Evolutionary conservation across 2,888 invertebrate genomes (phyloP).

Genomic region (Spilosoma lubricipeda): DNA sequence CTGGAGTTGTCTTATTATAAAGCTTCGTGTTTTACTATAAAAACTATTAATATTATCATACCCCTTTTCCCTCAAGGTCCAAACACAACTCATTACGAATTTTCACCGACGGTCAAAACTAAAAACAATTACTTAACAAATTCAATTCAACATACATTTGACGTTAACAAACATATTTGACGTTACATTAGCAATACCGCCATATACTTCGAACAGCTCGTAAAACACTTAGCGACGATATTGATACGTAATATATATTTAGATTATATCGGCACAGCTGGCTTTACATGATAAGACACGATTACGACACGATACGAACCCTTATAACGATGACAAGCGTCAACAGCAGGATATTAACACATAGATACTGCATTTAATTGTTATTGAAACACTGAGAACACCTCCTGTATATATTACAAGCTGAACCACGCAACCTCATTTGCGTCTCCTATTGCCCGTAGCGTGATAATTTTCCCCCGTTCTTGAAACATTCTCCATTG

Average conservation of each 20-base stretch:
- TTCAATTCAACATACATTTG: constrained; percentile 1
- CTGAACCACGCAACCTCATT: too few species aligned
- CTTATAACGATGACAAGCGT: neutral
- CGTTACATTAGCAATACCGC: constrained; percentile 33
- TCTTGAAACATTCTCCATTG: too few species aligned
- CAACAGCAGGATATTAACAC: neutral
- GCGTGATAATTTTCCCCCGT: too few species aligned
- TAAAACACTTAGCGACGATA: constrained; percentile 38
- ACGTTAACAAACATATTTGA: constrained; percentile 16
- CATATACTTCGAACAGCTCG: constrained; percentile 38
- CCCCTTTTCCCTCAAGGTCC: neutral
- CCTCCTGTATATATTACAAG: too few species aligned
- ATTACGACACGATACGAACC: neutral
- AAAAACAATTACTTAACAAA: constrained; percentile 1
- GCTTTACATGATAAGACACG: constrained; percentile 9
- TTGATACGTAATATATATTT: constrained; percentile 32
- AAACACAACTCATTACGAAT: neutral
- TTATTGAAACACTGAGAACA: neutral
- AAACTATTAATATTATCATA: neutral
- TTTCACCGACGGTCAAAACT: neutral
- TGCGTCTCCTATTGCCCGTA: too few species aligned
- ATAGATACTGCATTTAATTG: neutral
- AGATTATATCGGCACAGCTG: constrained; percentile 3
- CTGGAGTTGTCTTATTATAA: neutral
- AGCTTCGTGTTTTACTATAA: neutral